phyloP scores from a whole-genome alignment of 1,140 invertebrate genomes.

The Dendrolimus kikuchii region DNA sequence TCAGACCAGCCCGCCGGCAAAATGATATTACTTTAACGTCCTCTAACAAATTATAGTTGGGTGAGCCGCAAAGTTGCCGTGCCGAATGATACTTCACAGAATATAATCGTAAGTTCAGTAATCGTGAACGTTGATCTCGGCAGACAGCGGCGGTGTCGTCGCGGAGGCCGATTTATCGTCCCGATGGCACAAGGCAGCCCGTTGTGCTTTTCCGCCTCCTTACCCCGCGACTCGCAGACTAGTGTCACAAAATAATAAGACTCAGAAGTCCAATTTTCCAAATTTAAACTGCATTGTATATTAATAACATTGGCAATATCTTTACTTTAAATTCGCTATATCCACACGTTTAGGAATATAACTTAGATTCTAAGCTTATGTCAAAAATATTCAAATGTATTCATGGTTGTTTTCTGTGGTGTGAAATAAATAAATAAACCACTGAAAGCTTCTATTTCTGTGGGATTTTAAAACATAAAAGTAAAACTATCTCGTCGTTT shows the following conservation, averaged over 20 bases:
- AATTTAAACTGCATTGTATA: no score
- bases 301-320: no score
- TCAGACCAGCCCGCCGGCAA: conserved; percentile 1
- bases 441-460: no score
- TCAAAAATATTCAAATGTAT: no score
- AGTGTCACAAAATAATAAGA: conserved; percentile 1
- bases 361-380: no score
- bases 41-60: conserved; percentile 5
- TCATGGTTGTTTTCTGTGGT: no score
- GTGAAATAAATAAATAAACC: no score
- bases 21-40: neutral
- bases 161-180: conserved; percentile 61
- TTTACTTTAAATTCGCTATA: no score
- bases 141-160: conserved; percentile 48
- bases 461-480: no score
- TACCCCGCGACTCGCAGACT: conserved; percentile 22
- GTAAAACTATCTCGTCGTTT: no score
- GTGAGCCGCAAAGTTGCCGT: conserved; percentile 2
- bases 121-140: conserved; percentile 46
- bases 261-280: no score
- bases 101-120: conserved; percentile 36
- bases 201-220: conserved; percentile 57
- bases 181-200: conserved; percentile 44
- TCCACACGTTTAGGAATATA: no score
- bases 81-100: conserved; percentile 22